Percentiles rank a stretch among this genome's conserved stretches.
These are phyloP conservation scores for Anisognathus igniventris DNA, from an alignment of 2,797 vertebrate genomes.

Conservation along the genomic window DNA sequence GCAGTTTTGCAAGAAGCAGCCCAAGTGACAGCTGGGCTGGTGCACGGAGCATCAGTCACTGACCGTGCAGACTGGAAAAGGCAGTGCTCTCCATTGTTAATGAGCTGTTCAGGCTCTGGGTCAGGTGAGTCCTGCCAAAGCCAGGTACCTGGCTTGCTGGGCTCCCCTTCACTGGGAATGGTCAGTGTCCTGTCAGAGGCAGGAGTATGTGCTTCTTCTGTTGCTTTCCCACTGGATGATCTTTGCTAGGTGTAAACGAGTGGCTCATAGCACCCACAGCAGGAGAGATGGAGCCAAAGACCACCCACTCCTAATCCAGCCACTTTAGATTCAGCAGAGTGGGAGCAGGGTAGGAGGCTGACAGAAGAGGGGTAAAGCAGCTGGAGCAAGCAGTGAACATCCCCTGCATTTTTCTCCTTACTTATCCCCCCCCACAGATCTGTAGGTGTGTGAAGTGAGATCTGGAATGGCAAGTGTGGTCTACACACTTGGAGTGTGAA, in stretches of 20 bases:
- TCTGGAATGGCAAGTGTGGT: background rate
- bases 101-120: background rate
- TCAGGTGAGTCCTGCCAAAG: background rate
- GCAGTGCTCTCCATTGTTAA: background rate
- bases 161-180: background rate
- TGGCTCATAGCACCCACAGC: background rate
- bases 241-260: background rate
- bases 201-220: fast-evolving
- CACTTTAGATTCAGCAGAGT: background rate
- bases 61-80: background rate
- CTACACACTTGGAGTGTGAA: background rate
- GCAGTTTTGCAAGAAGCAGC: background rate
- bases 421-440: background rate
- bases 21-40: background rate
- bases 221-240: background rate
- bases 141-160: background rate
- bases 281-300: background rate
- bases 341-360: background rate
- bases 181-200: background rate
- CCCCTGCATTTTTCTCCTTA: background rate
- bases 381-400: background rate
- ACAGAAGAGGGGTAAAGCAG: background rate
- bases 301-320: background rate
- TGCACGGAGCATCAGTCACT: background rate
- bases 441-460: background rate